Base-by-base conservation (phyloP, 2,797 vertebrate species). In the Argyrosomus regius region DNA sequence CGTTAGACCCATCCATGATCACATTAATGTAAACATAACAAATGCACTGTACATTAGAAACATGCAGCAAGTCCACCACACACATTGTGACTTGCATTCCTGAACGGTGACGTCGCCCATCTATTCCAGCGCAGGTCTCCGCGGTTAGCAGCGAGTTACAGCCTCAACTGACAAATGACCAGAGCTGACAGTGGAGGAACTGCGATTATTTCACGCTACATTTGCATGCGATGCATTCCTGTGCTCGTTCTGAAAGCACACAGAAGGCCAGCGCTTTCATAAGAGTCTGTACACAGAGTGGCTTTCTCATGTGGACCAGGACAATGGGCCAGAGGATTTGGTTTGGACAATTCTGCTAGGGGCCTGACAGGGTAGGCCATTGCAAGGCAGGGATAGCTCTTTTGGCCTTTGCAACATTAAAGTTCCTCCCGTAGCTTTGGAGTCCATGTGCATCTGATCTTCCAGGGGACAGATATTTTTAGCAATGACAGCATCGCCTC, bases 211-310 rank as follows among this genome's bases (percentile, higher is more conserved):
- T 92, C 91, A 88, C 20, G 76, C 20, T 73, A 82, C 84, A 85
- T 93, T 94, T 88, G 85, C 82, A 86, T 80, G 86, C 43, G 54
- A 83, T 73, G 82, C 89, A 89, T 92, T 93, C 89, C 88, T 84
- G 69, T 4, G 0, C 80, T 87, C 18, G 8, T 74, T 83, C 45
- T 82, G 69, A 90, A 88, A 89, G 88, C 77, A 31, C 75, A 81
- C 75, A 73, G 72, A 50, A 70, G 67, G 75, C 78, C 75, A 16
- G 52, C 1, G 52, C 81, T 87, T 88, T 90, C 72, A 83, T 46
- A 28, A 39, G 73, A 68, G 78, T 66, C 60, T 65, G 58, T 71
- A 35, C 76, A 84, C 54, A 0, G n/a, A 80, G 86, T 76, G 78
- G 80, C 68, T 70, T 80, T 81, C 70, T 85, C 80, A 58, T 81